Percentiles rank a stretch among this genome's conserved stretches.
Conservation (phyloP, 2,888 invertebrate genomes). For the Thymelicus lineola region DNA sequence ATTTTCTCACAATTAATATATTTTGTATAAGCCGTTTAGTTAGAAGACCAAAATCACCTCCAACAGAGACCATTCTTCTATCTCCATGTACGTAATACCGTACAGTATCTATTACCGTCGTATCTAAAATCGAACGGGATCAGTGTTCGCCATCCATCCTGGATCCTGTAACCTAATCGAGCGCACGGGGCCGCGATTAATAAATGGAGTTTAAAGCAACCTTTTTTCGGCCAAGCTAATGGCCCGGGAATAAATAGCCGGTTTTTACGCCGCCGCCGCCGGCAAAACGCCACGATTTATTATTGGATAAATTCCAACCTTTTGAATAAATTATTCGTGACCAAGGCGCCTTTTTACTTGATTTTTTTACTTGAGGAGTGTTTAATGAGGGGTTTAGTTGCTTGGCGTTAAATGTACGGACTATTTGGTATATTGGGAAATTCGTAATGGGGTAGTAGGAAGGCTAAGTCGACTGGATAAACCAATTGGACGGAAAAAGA, state of each 20-base stretch:
- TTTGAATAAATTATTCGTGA: slow-evolving; percentile 63
- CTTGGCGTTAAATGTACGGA: neutral
- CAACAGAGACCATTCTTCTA: too few species aligned
- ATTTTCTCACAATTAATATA: too few species aligned
- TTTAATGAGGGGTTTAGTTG: slow-evolving; percentile 1
- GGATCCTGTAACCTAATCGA: slow-evolving; percentile 69
- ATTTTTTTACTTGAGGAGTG: slow-evolving; percentile 14
- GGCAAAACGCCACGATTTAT: slow-evolving; percentile 60
- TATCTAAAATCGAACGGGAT: slow-evolving; percentile 25
- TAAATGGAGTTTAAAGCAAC: slow-evolving; percentile 81
- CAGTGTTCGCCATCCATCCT: slow-evolving; percentile 51
- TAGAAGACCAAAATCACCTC: too few species aligned
- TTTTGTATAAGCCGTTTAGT: too few species aligned
- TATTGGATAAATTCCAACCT: slow-evolving; percentile 61
- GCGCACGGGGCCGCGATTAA: slow-evolving; percentile 71
- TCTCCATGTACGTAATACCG: too few species aligned
- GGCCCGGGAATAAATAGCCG: slow-evolving; percentile 73
- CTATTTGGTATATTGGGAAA: neutral
- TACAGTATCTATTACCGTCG: slow-evolving; percentile 3
- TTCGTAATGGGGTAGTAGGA: too few species aligned
- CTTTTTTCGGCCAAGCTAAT: slow-evolving; percentile 83
- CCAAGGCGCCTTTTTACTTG: slow-evolving; percentile 16
- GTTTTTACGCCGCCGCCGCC: slow-evolving; percentile 64
- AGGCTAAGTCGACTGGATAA: too few species aligned
- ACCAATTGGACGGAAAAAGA: too few species aligned